These are phyloP conservation scores for Nansenia antarctica DNA, from an alignment of 2,113 vertebrate species.

Conservation along the genomic window DNA sequence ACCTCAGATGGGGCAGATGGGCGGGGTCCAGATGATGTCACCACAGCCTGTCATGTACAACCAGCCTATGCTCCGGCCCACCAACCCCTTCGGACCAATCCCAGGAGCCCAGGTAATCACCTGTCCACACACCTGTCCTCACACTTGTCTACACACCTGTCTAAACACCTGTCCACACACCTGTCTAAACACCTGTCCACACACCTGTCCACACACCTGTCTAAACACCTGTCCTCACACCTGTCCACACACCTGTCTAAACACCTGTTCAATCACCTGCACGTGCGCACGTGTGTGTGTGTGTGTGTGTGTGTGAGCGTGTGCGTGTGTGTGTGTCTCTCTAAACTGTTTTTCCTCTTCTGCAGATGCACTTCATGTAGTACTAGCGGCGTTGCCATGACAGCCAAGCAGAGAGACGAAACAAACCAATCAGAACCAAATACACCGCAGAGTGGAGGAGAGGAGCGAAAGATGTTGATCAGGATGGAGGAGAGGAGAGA, in stretches of 20 bases:
- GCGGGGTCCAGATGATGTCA: slow-evolving; percentile 81
- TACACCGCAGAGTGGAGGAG: slow-evolving; percentile 55
- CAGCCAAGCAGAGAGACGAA: slow-evolving; percentile 67
- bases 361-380: slow-evolving; percentile 96
- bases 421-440: slow-evolving; percentile 67
- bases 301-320: too few relatives aligned
- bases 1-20: slow-evolving; percentile 85
- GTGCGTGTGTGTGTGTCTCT: too few relatives aligned
- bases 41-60: slow-evolving; percentile 86
- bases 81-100: slow-evolving; percentile 82
- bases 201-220: background rate
- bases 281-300: too few relatives aligned
- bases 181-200: background rate
- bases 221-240: too few relatives aligned
- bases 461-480: slow-evolving; percentile 45
- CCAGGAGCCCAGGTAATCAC: slow-evolving; percentile 83
- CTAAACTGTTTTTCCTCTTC: slow-evolving; percentile 20
- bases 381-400: slow-evolving; percentile 74
- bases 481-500: slow-evolving; percentile 26
- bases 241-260: background rate
- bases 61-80: slow-evolving; percentile 84
- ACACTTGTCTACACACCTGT: background rate
- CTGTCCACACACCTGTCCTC: background rate
- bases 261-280: too few relatives aligned
- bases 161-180: background rate